phyloP scores from a whole-genome alignment of 2,888 invertebrate genomes.

The Caenorhabditis auriculariae region DNA sequence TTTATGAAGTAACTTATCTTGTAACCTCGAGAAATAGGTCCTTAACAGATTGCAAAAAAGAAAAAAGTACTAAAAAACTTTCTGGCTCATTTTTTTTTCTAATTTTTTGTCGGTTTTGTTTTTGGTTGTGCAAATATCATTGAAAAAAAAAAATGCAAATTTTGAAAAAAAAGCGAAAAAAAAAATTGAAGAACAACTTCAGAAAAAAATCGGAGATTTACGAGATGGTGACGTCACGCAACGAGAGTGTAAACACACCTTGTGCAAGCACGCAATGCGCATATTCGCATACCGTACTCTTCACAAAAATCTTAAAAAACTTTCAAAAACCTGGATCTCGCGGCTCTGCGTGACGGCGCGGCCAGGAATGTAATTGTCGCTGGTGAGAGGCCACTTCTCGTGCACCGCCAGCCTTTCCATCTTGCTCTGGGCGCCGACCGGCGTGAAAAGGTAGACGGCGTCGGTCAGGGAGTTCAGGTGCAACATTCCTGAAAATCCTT shows the following conservation, averaged over 20 bases:
- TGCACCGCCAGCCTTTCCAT: conserved; percentile 58
- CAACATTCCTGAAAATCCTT: conserved; percentile 37
- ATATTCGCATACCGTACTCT: background rate
- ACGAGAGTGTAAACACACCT: no score
- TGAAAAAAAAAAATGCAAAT: background rate
- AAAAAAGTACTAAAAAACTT: no score
- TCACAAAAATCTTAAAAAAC: background rate
- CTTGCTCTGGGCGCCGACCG: conserved; percentile 53
- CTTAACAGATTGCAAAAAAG: no score
- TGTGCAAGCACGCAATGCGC: no score
- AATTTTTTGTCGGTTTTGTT: background rate
- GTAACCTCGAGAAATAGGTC: no score
- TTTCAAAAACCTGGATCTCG: conserved; percentile 60
- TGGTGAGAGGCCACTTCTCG: conserved; percentile 62
- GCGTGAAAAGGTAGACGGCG: conserved; percentile 63
- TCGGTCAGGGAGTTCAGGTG: conserved; percentile 56
- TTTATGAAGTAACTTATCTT: no score
- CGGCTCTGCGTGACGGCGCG: conserved; percentile 61
- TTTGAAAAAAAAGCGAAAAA: conserved; percentile 4
- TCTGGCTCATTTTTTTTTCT: background rate
- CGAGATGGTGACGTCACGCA: no score
- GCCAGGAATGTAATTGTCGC: conserved; percentile 62
- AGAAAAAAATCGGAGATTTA: no score
- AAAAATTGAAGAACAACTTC: no score
- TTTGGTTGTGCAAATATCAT: background rate